Evolutionary conservation across 2,888 invertebrate genomes (phyloP).

Genomic region (Yponomeuta plumbellus): DNA sequence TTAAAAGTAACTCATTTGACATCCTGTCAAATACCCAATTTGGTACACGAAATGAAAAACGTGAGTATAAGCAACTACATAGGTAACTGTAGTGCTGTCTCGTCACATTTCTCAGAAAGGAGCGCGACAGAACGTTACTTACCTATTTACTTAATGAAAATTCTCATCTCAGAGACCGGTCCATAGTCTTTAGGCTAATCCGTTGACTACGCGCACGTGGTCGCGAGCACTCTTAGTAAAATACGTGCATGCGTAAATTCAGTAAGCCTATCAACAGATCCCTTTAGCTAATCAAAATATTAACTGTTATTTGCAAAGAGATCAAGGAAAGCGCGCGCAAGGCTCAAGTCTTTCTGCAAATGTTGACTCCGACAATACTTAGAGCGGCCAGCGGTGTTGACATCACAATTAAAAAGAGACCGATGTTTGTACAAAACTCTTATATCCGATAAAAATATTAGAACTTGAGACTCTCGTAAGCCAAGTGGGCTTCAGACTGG

Average conservation of each 20-base stretch:
- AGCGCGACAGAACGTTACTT: too few relatives aligned
- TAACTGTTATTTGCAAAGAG: slow-evolving; percentile 1
- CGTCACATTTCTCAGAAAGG: too few relatives aligned
- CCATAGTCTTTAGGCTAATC: too few relatives aligned
- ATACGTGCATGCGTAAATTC: not conserved
- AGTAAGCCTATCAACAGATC: not conserved
- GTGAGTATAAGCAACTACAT: too few relatives aligned
- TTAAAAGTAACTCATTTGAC: too few relatives aligned
- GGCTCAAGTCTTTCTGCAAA: slow-evolving; percentile 37
- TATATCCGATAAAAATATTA: slow-evolving; percentile 3
- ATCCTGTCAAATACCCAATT: too few relatives aligned
- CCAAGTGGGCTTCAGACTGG: not conserved
- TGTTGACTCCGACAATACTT: slow-evolving; percentile 69
- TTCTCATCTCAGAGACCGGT: too few relatives aligned
- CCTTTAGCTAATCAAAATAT: not conserved
- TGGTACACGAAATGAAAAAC: too few relatives aligned
- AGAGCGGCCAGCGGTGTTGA: slow-evolving; percentile 65
- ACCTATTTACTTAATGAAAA: too few relatives aligned
- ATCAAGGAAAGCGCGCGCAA: slow-evolving; percentile 10
- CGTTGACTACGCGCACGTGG: too few relatives aligned
- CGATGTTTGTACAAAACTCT: not conserved
- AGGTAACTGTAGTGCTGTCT: too few relatives aligned
- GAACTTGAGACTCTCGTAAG: not conserved
- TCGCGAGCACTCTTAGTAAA: too few relatives aligned
- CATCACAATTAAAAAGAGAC: slow-evolving; percentile 55